These are phyloP conservation scores for Myotis pilosus DNA, from an alignment of 2,797 vertebrate species.

Conservation along the genomic window DNA sequence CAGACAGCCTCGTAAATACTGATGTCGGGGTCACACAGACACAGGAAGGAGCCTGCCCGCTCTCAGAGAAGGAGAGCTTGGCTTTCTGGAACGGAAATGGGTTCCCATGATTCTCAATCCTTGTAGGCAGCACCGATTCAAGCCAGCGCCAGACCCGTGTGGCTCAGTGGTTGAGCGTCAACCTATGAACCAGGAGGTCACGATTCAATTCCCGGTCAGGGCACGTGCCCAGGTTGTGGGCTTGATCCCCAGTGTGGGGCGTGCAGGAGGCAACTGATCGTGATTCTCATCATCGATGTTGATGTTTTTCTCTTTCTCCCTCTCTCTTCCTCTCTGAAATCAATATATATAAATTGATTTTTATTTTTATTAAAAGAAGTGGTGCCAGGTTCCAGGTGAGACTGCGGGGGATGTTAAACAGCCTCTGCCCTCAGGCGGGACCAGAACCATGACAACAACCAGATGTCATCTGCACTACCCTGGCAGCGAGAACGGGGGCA, in stretches of 20 bases:
- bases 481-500: slow-evolving; percentile 60
- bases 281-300: too few relatives aligned
- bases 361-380: too few relatives aligned
- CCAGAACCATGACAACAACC: slow-evolving; percentile 78
- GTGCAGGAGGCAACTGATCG: too few relatives aligned
- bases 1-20: not conserved
- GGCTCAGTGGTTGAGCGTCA: too few relatives aligned
- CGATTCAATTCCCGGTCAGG: too few relatives aligned
- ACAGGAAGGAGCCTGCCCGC: slow-evolving; percentile 26
- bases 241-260: too few relatives aligned
- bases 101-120: not conserved
- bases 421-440: not conserved
- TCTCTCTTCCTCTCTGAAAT: too few relatives aligned
- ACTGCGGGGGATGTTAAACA: not conserved
- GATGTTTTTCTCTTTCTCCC: too few relatives aligned
- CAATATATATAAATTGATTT: too few relatives aligned
- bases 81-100: not conserved
- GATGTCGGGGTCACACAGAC: not conserved
- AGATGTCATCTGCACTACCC: slow-evolving; percentile 75
- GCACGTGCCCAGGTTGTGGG: too few relatives aligned
- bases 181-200: too few relatives aligned
- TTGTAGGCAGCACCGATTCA: not conserved
- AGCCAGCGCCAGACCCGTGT: not conserved
- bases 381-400: not conserved
- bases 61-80: not conserved